Evolutionary conservation across 1,140 invertebrate species (phyloP), one percentile per base, ranked within the genome.

Genomic region (Tachypleus tridentatus): DNA sequence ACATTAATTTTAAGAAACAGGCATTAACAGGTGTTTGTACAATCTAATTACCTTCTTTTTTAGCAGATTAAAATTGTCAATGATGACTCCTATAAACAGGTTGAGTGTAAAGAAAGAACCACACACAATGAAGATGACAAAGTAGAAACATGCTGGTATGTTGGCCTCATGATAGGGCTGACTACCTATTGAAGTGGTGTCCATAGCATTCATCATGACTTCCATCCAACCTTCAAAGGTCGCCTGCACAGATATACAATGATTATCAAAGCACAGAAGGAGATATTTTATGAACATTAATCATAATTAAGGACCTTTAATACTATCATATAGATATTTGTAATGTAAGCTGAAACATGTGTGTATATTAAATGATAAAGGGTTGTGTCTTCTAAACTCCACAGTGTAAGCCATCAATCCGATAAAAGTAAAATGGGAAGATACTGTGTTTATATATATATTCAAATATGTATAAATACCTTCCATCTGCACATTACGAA

Each of bases 181-280:
- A 70, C 89, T 84, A 69, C 86, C 82, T 81, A 94, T 91, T 76
- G 91, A 88, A 84, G 87, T 85, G 49, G 90, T 91, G 81, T 98
- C 95, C 71, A 94, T 94, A 47, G 95, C 95, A 78, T 97, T 92
- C 73, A 93, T 91, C 93, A 98, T 98, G 64, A 98, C 97, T 87
- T 93, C 90, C 85, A 93, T 73, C 82, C 82, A 84, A 11, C 82
- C 82, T 74, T 84, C 83, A 79, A 97, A 98, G 59, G 95, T 98
- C 52, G 95, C 94, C 79, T 80, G 65, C 53, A 72, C 47, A 63
- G 54, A 29, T 29, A 29, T 29, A 29, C 29, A 0, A 29, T 29
- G 29, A 29, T 29, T 29, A 29, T 29, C 29, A 29, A 29, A 29
- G 29, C 29, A 29, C 29, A 29, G 29, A 29, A 29, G 29, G 29